Evolutionary conservation across 2,113 vertebrate genomes (phyloP).

Genomic region (Pampusana beccarii): DNA sequence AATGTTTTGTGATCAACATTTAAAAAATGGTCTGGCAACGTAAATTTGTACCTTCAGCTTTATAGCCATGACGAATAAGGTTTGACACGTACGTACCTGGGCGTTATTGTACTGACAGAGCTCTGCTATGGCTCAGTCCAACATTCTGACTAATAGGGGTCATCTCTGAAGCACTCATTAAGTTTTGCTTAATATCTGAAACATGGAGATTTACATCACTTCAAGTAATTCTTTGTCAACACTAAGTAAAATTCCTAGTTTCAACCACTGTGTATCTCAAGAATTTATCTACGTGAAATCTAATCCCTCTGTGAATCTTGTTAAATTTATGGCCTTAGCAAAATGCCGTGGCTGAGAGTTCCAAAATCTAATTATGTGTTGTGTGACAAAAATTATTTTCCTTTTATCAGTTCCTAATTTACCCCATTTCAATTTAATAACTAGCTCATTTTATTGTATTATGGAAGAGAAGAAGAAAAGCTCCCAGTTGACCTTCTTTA

Average conservation of each 20-base stretch:
- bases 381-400: constrained; percentile 68
- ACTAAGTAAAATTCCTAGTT: constrained; percentile 42
- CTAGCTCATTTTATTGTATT: constrained; percentile 53
- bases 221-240: constrained; percentile 44
- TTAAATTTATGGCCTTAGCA: constrained; percentile 50
- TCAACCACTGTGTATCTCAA: not conserved
- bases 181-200: constrained; percentile 25
- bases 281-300: constrained; percentile 41
- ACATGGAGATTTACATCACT: constrained; percentile 13
- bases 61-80: not conserved
- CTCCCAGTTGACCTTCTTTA: constrained; percentile 61
- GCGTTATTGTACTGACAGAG: not conserved
- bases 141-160: constrained; percentile 21
- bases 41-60: not conserved
- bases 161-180: constrained; percentile 19
- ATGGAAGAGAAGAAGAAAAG: constrained; percentile 43
- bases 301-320: constrained; percentile 34
- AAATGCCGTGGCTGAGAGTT: constrained; percentile 18
- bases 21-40: not conserved
- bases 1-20: not conserved
- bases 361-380: constrained; percentile 58
- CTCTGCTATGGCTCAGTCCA: not conserved
- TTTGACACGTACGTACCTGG: not conserved
- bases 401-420: constrained; percentile 63
- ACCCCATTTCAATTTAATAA: constrained; percentile 59